Percentiles rank a stretch among this genome's conserved stretches.
Evolutionary conservation across 2,113 vertebrate species (phyloP).

Genomic region (Parus major): DNA sequence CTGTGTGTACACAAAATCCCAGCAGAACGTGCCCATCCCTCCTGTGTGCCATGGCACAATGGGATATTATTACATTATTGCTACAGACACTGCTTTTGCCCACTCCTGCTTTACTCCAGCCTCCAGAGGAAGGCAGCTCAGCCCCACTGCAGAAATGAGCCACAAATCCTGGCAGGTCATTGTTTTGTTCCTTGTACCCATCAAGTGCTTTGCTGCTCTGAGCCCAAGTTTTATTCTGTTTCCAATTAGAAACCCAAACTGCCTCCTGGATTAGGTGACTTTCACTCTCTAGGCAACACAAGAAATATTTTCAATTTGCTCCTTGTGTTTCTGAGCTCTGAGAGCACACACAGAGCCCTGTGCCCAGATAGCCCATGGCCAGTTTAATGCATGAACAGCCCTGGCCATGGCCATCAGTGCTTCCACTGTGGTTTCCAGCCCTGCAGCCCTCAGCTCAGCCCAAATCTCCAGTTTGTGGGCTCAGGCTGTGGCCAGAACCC

Average conservation of each 20-base stretch:
- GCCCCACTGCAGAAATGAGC: neutral
- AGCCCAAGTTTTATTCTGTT: neutral
- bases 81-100: neutral
- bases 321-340: neutral
- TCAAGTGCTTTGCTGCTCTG: neutral
- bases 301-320: neutral
- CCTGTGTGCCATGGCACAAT: neutral
- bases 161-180: neutral
- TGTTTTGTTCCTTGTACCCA: neutral
- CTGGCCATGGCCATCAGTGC: neutral
- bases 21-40: neutral
- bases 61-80: neutral
- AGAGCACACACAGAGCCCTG: neutral
- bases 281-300: neutral
- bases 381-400: neutral
- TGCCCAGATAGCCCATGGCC: neutral
- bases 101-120: neutral
- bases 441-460: neutral
- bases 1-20: neutral
- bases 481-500: neutral
- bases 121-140: neutral
- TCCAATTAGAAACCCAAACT: conserved; percentile 6
- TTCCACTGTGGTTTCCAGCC: neutral
- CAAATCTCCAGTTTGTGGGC: neutral
- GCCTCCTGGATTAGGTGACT: neutral